phyloP scores from a whole-genome alignment of 2,888 invertebrate genomes.

The Ectropis crepuscularia region DNA sequence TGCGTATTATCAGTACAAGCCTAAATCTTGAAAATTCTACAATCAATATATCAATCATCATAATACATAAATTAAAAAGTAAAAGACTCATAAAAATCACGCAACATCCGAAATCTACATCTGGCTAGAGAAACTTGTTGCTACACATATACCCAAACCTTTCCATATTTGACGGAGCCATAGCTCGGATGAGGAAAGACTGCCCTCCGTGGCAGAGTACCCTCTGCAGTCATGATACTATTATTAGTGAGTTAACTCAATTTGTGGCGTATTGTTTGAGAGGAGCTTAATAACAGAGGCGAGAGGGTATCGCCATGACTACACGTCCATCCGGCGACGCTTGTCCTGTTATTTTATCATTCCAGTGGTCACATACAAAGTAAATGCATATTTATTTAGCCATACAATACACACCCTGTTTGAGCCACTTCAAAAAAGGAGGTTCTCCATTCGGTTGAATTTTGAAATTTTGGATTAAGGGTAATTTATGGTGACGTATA shows the following conservation, averaged over 20 bases:
- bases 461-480: too few species aligned
- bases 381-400: not conserved
- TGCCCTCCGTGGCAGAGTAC: slow-evolving; percentile 73
- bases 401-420: not conserved
- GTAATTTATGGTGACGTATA: too few species aligned
- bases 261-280: slow-evolving; percentile 84
- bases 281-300: slow-evolving; percentile 81
- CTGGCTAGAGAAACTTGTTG: not conserved
- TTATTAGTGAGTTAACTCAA: slow-evolving; percentile 85
- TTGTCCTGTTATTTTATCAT: slow-evolving; percentile 35
- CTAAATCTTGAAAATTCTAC: too few species aligned
- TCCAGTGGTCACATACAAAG: not conserved
- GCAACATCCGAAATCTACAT: not conserved
- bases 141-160: slow-evolving; percentile 5
- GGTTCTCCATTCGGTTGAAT: too few species aligned
- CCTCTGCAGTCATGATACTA: slow-evolving; percentile 75
- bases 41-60: too few species aligned
- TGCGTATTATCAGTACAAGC: too few species aligned
- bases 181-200: slow-evolving; percentile 63
- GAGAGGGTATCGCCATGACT: slow-evolving; percentile 74
- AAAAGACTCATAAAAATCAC: not conserved
- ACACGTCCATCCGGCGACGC: slow-evolving; percentile 63
- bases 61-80: not conserved
- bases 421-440: too few species aligned
- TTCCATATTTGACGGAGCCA: slow-evolving; percentile 19